These are phyloP conservation scores for Caenorhabditis angaria DNA, from an alignment of 2,888 invertebrate genomes.

Conservation along the genomic window DNA sequence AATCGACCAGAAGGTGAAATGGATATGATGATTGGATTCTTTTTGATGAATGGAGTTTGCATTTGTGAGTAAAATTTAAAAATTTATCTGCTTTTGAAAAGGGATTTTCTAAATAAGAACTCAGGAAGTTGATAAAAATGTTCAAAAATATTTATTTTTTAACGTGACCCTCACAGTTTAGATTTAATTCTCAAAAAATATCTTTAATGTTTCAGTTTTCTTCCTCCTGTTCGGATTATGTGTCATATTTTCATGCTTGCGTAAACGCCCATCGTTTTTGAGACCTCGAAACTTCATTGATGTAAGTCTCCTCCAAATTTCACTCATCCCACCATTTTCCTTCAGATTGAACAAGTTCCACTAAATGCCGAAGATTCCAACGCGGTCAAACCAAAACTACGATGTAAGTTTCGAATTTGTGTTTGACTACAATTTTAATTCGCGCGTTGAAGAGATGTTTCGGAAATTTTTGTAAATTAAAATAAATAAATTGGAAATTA, in stretches of 20 bases:
- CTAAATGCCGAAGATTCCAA: constrained; percentile 9
- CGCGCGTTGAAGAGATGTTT: too few relatives aligned
- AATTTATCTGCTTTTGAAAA: background rate
- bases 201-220: constrained; percentile 63
- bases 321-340: background rate
- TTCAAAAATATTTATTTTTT: constrained; percentile 5
- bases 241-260: constrained; percentile 65
- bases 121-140: background rate
- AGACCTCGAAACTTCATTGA: constrained; percentile 19
- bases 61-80: constrained; percentile 52
- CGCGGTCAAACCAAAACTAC: constrained; percentile 35
- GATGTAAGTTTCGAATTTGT: constrained; percentile 15
- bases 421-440: constrained; percentile 3
- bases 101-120: background rate
- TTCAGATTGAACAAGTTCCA: constrained; percentile 23
- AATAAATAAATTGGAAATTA: background rate
- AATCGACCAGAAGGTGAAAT: constrained; percentile 61
- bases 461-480: constrained; percentile 3
- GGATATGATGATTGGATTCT: constrained; percentile 70
- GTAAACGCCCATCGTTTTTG: constrained; percentile 44
- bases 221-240: constrained; percentile 66
- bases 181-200: too few relatives aligned
- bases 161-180: background rate
- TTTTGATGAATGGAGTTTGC: constrained; percentile 70
- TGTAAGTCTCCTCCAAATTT: constrained; percentile 9